These are phyloP conservation scores for Ariopsis seemanni DNA, from an alignment of 2,113 vertebrate species.

Conservation along the genomic window DNA sequence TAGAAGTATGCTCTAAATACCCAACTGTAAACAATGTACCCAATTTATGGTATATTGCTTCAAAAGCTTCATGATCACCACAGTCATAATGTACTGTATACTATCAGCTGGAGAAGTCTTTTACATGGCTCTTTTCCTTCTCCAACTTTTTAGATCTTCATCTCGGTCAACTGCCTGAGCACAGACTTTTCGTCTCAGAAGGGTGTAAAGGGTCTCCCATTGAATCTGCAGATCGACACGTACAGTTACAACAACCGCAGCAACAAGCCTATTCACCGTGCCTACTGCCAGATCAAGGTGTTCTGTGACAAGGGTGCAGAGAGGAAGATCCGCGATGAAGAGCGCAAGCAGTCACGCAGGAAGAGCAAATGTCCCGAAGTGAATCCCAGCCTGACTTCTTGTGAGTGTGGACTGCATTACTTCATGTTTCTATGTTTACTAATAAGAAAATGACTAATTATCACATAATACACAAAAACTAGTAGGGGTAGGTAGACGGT, in stretches of 20 bases:
- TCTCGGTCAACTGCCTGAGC: slow-evolving; percentile 98
- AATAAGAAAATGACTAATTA: not conserved
- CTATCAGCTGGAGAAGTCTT: not conserved
- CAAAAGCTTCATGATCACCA: not conserved
- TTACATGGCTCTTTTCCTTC: not conserved
- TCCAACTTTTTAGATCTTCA: slow-evolving; percentile 84
- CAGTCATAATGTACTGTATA: not conserved
- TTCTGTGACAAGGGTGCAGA: slow-evolving; percentile 99
- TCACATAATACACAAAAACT: not conserved
- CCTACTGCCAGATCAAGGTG: slow-evolving; percentile 98
- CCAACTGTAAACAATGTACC: not conserved
- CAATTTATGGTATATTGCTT: not conserved
- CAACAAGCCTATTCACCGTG: slow-evolving; percentile 96
- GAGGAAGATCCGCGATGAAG: slow-evolving; percentile 97
- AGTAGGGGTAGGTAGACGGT: not conserved
- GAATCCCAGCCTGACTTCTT: slow-evolving; percentile 72
- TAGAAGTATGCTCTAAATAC: not conserved
- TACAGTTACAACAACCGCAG: slow-evolving; percentile 99
- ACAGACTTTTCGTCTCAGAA: slow-evolving; percentile 99
- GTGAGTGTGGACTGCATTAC: slow-evolving; percentile 71
- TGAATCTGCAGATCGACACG: slow-evolving; percentile 97
- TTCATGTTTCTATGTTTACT: not conserved
- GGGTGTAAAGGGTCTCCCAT: slow-evolving; percentile 93
- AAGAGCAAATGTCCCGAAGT: slow-evolving; percentile 89
- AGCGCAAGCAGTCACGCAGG: slow-evolving; percentile 96